A percentile compares a stretch with the other conserved stretches of the same genome.
These are phyloP conservation scores for Thomomys bottae DNA, from an alignment of 2,113 vertebrate species.

Conservation along the genomic window DNA sequence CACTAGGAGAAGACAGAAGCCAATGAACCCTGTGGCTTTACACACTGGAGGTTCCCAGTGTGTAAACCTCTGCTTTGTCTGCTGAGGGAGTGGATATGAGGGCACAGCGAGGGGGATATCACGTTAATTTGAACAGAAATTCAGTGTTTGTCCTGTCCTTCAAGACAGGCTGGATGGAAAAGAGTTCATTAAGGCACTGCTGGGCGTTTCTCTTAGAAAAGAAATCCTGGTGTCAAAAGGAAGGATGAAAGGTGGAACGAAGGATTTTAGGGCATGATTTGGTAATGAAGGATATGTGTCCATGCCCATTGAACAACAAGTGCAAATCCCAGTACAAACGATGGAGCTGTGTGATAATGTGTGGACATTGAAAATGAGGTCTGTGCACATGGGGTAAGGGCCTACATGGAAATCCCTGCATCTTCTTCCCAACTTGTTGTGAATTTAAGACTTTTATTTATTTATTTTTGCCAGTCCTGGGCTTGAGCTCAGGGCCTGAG, in stretches of 20 bases:
- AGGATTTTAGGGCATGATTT: not conserved
- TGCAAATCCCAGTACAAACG: not conserved
- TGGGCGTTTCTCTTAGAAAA: not conserved
- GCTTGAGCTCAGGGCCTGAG: too few species aligned
- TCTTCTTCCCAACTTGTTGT: not conserved
- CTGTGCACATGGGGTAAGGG: too few species aligned
- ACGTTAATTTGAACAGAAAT: not conserved
- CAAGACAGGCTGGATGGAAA: not conserved
- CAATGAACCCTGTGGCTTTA: not conserved
- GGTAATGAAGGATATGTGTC: too few species aligned
- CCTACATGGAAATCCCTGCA: not conserved
- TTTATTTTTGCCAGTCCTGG: too few species aligned
- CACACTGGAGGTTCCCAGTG: fast-evolving
- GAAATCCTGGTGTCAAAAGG: not conserved
- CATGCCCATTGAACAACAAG: not conserved
- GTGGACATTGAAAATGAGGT: not conserved
- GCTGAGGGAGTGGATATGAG: not conserved
- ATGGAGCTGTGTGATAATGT: not conserved
- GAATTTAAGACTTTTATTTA: constrained; percentile 15
- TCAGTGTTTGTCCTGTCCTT: not conserved
- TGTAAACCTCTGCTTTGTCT: not conserved
- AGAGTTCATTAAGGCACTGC: not conserved
- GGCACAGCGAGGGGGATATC: not conserved
- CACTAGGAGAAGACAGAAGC: not conserved
- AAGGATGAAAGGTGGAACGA: not conserved